phyloP scores from a whole-genome alignment of 2,888 invertebrate species.

The Ecliptopera silaceata region DNA sequence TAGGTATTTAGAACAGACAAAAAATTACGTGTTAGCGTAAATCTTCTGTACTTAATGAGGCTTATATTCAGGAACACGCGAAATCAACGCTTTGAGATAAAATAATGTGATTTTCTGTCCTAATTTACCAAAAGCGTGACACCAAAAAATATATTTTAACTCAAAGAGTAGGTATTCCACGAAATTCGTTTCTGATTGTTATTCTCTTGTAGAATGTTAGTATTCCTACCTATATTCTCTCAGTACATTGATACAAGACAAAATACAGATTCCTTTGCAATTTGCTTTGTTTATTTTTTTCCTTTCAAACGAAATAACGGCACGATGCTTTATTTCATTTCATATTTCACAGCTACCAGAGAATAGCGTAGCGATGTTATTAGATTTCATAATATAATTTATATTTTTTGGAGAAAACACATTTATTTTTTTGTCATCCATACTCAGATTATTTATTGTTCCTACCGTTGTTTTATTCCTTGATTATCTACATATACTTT shows the following conservation, averaged over 20 bases:
- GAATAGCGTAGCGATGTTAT: constrained; percentile 19
- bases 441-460: not conserved
- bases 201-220: too few species aligned
- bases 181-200: constrained; percentile 32
- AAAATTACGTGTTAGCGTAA: too few species aligned
- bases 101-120: constrained; percentile 3
- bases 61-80: not conserved
- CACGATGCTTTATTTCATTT: constrained; percentile 16
- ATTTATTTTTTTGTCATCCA: constrained; percentile 1
- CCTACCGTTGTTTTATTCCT: too few species aligned
- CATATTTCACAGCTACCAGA: constrained; percentile 19
- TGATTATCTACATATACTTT: too few species aligned
- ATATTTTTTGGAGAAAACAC: constrained; percentile 8
- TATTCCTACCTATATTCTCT: constrained; percentile 31
- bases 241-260: constrained; percentile 18
- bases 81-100: not conserved
- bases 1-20: too few species aligned
- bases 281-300: constrained; percentile 21
- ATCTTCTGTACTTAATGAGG: not conserved
- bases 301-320: constrained; percentile 25
- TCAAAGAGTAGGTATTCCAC: constrained; percentile 28
- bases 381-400: constrained; percentile 17
- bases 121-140: constrained; percentile 26
- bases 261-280: constrained; percentile 26
- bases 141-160: constrained; percentile 35